Evolutionary conservation across 2,888 invertebrate genomes (phyloP), one percentile per base, ranked within the genome.

Genomic region (Hypomecis punctinalis): DNA sequence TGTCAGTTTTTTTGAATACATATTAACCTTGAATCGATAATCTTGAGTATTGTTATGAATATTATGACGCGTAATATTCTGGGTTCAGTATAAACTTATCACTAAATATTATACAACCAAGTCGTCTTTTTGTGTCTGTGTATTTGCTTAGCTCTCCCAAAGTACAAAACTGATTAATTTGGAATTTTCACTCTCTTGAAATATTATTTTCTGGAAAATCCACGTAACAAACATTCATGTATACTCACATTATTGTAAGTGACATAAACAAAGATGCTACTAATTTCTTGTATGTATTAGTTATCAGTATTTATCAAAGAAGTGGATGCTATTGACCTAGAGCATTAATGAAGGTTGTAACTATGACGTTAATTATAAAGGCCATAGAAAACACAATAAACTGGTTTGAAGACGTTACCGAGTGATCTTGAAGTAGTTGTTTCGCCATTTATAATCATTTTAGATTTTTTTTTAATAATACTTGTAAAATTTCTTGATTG

Each of bases 261-360:
- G 23, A 23, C 23, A 23, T 23, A 23, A 23, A 23, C 23, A 23
- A 23, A 23, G 23, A 23, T 39, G 42, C 33, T 9, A 11, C 6
- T 49, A 49, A 56, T 33, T 46, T 55, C 23, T 37, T 48, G 42
- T 3, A 2, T 23, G 23, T 23, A 23, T 23, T n/a, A n/a, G n/a
- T n/a, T 46, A 52, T 37, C 40, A 54, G 9, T 40, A n/a, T 8
- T 61, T 52, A 53, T 40, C 40, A 6, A 23, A 10, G 55, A 43
- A 39, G 49, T 55, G 51, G 55, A 61, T 61, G 61, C 13, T 65
- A 61, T 61, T 65, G 61, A 57, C 65, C 65, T 65, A 61, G 61
- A 65, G 48, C 47, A 56, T 61, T 61, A 57, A 61, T 65, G 56
- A 61, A 65, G 65, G 65, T 47, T 48, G 52, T 10, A n/a, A n/a